Percentiles rank a stretch among this genome's conserved stretches.
Conservation (phyloP, 2,888 invertebrate genomes). For the Lepidonotus clava region DNA sequence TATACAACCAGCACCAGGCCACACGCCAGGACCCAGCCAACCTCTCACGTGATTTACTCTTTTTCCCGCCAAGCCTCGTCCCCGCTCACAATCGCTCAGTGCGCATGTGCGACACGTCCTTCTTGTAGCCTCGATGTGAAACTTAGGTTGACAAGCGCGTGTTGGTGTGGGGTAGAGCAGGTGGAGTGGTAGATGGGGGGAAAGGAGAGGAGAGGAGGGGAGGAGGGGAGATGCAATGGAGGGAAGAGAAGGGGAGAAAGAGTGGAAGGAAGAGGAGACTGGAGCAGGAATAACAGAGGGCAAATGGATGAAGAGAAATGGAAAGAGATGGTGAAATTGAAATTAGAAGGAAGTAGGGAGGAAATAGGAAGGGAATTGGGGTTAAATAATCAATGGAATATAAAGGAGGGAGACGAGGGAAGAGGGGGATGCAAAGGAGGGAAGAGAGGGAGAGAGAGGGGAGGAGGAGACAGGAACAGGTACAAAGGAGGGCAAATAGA, state of each 20-base stretch:
- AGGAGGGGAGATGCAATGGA: not conserved
- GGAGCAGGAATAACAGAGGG: not conserved
- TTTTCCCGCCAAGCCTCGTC: not conserved
- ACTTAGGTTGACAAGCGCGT: not conserved
- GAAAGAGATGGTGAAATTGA: not conserved
- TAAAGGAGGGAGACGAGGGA: not conserved
- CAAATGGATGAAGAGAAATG: not conserved
- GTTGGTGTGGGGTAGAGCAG: not conserved
- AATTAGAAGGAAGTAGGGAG: not conserved
- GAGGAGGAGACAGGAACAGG: not conserved
- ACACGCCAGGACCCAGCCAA: not conserved
- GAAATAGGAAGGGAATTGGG: not conserved
- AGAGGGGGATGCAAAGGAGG: not conserved
- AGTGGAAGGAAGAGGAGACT: not conserved
- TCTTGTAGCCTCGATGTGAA: not conserved
- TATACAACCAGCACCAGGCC: not conserved
- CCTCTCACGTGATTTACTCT: not conserved
- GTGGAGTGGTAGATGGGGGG: not conserved
- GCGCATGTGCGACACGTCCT: not conserved
- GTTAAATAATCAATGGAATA: not conserved
- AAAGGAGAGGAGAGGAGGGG: not conserved
- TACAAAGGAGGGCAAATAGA: not conserved
- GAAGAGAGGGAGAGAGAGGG: not conserved
- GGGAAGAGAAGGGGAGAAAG: not conserved
- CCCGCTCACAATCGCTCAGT: not conserved